phyloP scores from a whole-genome alignment of 2,113 vertebrate species.

The Phalacrocorax brasilianus region DNA sequence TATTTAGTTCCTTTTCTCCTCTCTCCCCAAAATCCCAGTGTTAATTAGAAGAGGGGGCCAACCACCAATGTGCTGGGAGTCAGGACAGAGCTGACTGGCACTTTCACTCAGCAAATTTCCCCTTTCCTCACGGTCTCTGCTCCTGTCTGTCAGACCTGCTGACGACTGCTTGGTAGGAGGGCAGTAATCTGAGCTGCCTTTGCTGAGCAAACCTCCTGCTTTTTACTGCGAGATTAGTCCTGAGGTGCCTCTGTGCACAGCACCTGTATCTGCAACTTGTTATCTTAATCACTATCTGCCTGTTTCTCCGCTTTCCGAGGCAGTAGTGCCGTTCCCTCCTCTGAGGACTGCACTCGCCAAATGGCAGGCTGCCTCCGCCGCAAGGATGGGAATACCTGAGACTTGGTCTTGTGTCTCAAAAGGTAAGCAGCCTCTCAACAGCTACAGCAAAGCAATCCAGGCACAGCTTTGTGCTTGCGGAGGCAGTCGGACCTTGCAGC shows the following conservation, averaged over 20 bases:
- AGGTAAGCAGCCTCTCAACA: slow-evolving; percentile 62
- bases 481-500: neutral
- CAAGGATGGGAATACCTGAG: neutral
- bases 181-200: slow-evolving; percentile 78
- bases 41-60: neutral
- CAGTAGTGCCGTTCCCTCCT: neutral
- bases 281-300: neutral
- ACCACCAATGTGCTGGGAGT: neutral
- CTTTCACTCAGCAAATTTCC: slow-evolving; percentile 29
- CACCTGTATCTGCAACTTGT: slow-evolving; percentile 62
- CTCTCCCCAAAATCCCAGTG: neutral
- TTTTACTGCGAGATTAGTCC: neutral
- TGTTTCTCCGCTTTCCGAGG: neutral
- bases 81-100: neutral
- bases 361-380: neutral
- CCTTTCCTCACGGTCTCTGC: slow-evolving; percentile 63
- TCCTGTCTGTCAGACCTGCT: slow-evolving; percentile 62
- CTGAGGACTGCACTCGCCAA: neutral
- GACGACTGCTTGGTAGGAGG: slow-evolving; percentile 75
- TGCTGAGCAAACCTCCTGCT: slow-evolving; percentile 39
- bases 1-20: neutral
- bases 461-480: neutral
- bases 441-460: neutral
- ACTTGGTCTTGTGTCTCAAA: neutral
- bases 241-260: slow-evolving; percentile 33